phyloP scores from a whole-genome alignment of 2,113 vertebrate genomes.

The Pyrgilauda ruficollis region DNA sequence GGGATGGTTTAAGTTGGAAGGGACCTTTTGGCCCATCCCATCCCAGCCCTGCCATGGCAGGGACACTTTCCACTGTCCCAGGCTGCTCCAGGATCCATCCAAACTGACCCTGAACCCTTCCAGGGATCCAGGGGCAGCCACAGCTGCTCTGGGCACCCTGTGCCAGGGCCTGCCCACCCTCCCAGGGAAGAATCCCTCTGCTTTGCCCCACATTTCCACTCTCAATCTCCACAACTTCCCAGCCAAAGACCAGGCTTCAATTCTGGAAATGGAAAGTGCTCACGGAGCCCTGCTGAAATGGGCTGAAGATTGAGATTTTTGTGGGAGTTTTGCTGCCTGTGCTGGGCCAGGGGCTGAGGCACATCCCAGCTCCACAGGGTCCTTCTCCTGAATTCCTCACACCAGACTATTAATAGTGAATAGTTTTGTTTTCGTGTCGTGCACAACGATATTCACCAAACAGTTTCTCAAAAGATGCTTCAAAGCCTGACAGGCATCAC shows the following conservation, averaged over 20 bases:
- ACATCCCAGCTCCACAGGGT: not conserved
- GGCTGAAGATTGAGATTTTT: not conserved
- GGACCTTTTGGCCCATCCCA: accelerated
- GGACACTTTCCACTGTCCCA: not conserved
- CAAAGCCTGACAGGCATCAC: constrained; percentile 16
- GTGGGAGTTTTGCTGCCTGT: not conserved
- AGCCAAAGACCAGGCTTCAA: not conserved
- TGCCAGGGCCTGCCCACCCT: not conserved
- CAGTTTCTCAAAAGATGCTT: constrained; percentile 14
- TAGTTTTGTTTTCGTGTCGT: not conserved
- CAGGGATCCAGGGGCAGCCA: not conserved
- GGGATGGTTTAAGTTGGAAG: not conserved
- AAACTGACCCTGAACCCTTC: accelerated
- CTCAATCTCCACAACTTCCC: not conserved
- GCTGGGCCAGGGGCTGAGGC: not conserved
- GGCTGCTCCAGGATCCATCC: not conserved
- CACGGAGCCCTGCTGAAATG: not conserved
- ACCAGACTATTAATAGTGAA: not conserved
- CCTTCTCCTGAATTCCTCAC: not conserved
- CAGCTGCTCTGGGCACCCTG: not conserved
- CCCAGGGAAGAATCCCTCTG: accelerated
- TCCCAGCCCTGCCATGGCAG: not conserved
- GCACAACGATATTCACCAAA: not conserved
- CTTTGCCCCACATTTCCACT: not conserved
- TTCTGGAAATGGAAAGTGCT: not conserved